phyloP scores from a whole-genome alignment of 2,888 invertebrate genomes.

The Leptogaster cylindrica region DNA sequence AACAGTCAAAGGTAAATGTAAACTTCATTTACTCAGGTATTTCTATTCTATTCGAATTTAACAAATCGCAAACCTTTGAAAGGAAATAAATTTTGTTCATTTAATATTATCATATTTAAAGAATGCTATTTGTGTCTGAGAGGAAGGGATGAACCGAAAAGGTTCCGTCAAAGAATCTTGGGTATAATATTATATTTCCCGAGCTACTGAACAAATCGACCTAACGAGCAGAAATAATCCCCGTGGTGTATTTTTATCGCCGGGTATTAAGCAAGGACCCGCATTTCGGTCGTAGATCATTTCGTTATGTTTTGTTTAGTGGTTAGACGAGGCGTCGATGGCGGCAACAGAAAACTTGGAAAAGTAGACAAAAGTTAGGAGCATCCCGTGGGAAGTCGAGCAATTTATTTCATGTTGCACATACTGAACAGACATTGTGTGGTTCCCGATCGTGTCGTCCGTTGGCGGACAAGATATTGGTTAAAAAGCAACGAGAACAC shows the following conservation, averaged over 20 bases:
- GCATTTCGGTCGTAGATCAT: constrained; percentile 39
- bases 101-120: no score
- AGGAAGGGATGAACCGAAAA: neutral
- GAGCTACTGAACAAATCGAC: constrained; percentile 20
- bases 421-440: constrained; percentile 19
- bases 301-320: constrained; percentile 29
- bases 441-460: constrained; percentile 7
- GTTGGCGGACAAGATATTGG: constrained; percentile 17
- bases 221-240: constrained; percentile 37
- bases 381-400: constrained; percentile 24
- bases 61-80: no score
- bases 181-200: neutral
- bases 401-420: constrained; percentile 37
- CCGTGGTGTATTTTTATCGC: constrained; percentile 37
- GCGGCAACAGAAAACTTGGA: constrained; percentile 13
- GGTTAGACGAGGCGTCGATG: constrained; percentile 11
- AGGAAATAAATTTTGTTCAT: no score
- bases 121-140: no score
- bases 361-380: constrained; percentile 36
- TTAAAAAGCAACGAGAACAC: no score
- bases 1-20: no score
- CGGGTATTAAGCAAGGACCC: constrained; percentile 34
- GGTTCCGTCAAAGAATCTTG: neutral
- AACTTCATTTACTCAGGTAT: no score
- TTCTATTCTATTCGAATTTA: no score